phyloP scores from a whole-genome alignment of 1,140 invertebrate genomes.

The Laodelphax striatellus region DNA sequence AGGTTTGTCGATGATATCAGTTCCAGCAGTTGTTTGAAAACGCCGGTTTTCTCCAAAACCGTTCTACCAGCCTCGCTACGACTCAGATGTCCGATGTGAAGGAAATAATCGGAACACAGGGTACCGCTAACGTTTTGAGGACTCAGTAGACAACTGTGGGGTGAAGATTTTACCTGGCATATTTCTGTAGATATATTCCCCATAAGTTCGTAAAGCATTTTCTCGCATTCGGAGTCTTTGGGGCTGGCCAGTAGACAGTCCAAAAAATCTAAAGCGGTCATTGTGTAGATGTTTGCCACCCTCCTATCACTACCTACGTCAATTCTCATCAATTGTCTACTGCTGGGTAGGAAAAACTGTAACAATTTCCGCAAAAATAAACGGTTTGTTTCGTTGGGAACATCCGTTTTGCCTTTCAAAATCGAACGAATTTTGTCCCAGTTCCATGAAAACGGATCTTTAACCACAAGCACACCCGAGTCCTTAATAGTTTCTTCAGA shows the following conservation, averaged over 20 bases:
- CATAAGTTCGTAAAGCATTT: slow-evolving; percentile 63
- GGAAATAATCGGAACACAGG: slow-evolving; percentile 86
- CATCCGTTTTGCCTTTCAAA: slow-evolving; percentile 41
- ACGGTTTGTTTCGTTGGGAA: slow-evolving; percentile 57
- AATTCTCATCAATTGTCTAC: slow-evolving; percentile 64
- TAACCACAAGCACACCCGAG: slow-evolving; percentile 57
- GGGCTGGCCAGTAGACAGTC: slow-evolving; percentile 51
- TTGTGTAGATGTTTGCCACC: slow-evolving; percentile 40
- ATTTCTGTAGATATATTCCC: slow-evolving; percentile 67
- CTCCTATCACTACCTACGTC: slow-evolving; percentile 46
- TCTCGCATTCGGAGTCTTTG: slow-evolving; percentile 39
- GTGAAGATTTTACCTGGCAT: slow-evolving; percentile 48
- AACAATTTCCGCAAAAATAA: slow-evolving; percentile 72
- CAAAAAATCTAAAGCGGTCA: slow-evolving; percentile 62
- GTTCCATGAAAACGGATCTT: slow-evolving; percentile 65
- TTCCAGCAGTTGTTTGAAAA: slow-evolving; percentile 66
- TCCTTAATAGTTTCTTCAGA: slow-evolving; percentile 57
- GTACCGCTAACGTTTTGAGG: slow-evolving; percentile 77
- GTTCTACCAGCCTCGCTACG: slow-evolving; percentile 57
- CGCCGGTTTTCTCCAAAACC: slow-evolving; percentile 60
- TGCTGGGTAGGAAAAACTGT: slow-evolving; percentile 77
- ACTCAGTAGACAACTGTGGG: slow-evolving; percentile 80
- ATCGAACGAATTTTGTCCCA: slow-evolving; percentile 71
- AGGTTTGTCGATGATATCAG: slow-evolving; percentile 72
- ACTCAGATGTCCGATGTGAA: slow-evolving; percentile 80